These are phyloP conservation scores for Sinelater perroti DNA, from an alignment of 2,888 invertebrate genomes.

Conservation along the genomic window DNA sequence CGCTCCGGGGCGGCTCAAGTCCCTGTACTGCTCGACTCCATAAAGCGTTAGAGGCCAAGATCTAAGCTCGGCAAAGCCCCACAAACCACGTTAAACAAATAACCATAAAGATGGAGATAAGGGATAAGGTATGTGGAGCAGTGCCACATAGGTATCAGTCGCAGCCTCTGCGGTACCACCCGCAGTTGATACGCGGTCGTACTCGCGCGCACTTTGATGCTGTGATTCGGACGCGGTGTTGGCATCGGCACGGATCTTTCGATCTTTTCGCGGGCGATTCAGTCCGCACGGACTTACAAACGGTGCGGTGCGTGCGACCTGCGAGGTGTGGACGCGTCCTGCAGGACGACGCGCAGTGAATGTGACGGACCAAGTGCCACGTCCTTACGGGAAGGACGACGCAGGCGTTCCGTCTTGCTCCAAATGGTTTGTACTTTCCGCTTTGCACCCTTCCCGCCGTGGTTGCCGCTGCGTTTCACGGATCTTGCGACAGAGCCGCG, in stretches of 20 bases:
- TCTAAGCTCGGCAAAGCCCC: not conserved
- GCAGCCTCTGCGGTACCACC: slow-evolving; percentile 17
- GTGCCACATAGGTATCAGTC: slow-evolving; percentile 24
- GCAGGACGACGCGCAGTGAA: not conserved
- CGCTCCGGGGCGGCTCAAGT: too few species aligned
- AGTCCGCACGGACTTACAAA: slow-evolving; percentile 28
- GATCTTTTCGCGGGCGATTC: slow-evolving; percentile 33
- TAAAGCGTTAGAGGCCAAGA: too few species aligned
- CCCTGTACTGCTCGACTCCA: too few species aligned
- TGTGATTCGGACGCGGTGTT: slow-evolving; percentile 28
- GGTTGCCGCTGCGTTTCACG: too few species aligned
- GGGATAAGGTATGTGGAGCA: slow-evolving; percentile 22
- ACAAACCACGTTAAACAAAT: slow-evolving; percentile 15
- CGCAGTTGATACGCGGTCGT: slow-evolving; percentile 10
- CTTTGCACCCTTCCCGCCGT: too few species aligned
- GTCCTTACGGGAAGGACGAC: slow-evolving; percentile 3
- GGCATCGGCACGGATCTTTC: slow-evolving; percentile 32
- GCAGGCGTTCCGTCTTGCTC: not conserved
- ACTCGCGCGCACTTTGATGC: slow-evolving; percentile 13
- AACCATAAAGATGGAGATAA: slow-evolving; percentile 16
- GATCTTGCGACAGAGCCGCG: too few species aligned
- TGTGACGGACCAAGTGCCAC: slow-evolving; percentile 7
- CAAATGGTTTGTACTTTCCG: slow-evolving; percentile 13
- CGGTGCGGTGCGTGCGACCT: slow-evolving; percentile 2
- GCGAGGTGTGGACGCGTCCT: slow-evolving; percentile 5